A percentile compares a stretch with the other conserved stretches of the same genome.
Evolutionary conservation across 1,140 invertebrate genomes (phyloP).

Genomic region (Macrocentrus cingulum): DNA sequence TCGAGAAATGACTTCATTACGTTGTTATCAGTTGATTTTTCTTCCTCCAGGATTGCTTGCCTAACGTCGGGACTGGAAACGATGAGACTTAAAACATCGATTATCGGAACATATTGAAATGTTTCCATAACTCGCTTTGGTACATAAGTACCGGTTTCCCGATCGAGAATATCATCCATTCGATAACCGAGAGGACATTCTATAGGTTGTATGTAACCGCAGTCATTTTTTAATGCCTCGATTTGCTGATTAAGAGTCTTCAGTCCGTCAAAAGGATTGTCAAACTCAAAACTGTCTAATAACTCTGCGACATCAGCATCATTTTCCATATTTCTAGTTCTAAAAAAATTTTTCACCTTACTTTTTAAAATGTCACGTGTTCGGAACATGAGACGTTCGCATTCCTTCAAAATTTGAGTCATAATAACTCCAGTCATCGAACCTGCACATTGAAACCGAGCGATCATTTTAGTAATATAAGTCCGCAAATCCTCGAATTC

Average conservation of each 20-base stretch:
- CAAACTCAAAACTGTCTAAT: not conserved
- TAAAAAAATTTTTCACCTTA: constrained; percentile 4
- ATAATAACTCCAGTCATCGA: constrained; percentile 8
- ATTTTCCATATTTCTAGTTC: not conserved
- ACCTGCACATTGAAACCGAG: constrained; percentile 11
- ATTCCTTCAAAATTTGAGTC: constrained; percentile 8
- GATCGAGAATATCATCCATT: constrained; percentile 14
- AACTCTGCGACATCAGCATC: not conserved
- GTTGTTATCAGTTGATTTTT: constrained; percentile 25
- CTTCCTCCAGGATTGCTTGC: constrained; percentile 21
- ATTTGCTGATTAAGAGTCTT: constrained; percentile 1
- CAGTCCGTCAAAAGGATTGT: constrained; percentile 4
- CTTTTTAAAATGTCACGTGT: not conserved
- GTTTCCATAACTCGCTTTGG: constrained; percentile 26
- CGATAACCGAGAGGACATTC: too few relatives aligned
- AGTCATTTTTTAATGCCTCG: not conserved
- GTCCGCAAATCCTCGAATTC: too few relatives aligned
- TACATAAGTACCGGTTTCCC: constrained; percentile 29
- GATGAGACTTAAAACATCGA: constrained; percentile 25
- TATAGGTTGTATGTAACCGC: too few relatives aligned
- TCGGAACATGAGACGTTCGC: constrained; percentile 6
- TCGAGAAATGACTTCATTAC: constrained; percentile 26
- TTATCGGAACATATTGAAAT: constrained; percentile 29
- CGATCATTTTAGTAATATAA: constrained; percentile 3
- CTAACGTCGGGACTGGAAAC: constrained; percentile 15